phyloP scores from a whole-genome alignment of 2,113 vertebrate species.

The Cacatua alba region DNA sequence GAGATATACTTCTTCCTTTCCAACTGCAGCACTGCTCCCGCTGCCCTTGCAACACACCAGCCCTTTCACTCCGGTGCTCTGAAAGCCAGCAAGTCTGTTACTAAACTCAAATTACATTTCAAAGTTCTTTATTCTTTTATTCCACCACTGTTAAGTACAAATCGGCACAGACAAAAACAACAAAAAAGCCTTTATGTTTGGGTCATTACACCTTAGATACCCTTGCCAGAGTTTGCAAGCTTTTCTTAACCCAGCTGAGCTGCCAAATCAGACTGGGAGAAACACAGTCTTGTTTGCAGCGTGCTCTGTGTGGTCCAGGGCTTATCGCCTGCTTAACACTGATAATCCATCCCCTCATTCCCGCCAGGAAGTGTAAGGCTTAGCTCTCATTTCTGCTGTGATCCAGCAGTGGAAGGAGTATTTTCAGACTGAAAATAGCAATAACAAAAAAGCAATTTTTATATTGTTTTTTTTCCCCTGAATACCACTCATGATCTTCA shows the following conservation, averaged over 20 bases:
- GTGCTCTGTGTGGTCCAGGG: background rate
- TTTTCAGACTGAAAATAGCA: background rate
- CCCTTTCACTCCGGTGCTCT: background rate
- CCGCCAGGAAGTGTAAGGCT: background rate
- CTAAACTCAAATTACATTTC: background rate
- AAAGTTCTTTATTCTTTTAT: background rate
- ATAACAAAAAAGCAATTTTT: background rate
- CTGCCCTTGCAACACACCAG: background rate
- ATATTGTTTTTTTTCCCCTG: background rate
- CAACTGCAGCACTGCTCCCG: background rate
- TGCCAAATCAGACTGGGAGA: background rate
- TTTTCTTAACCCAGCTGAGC: background rate
- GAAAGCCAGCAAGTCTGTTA: background rate
- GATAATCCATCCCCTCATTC: background rate
- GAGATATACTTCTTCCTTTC: background rate
- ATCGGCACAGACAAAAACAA: background rate
- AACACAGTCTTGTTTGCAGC: background rate
- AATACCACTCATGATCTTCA: background rate
- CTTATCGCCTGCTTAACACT: background rate
- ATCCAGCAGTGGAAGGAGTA: background rate
- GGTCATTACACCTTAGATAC: background rate
- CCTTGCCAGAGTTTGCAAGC: background rate
- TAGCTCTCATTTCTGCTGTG: background rate
- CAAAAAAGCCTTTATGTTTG: background rate
- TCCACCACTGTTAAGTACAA: background rate